Evolutionary conservation across 2,797 vertebrate species (phyloP), one percentile per base, ranked within the genome.

Genomic region (Geotrypetes seraphini): DNA sequence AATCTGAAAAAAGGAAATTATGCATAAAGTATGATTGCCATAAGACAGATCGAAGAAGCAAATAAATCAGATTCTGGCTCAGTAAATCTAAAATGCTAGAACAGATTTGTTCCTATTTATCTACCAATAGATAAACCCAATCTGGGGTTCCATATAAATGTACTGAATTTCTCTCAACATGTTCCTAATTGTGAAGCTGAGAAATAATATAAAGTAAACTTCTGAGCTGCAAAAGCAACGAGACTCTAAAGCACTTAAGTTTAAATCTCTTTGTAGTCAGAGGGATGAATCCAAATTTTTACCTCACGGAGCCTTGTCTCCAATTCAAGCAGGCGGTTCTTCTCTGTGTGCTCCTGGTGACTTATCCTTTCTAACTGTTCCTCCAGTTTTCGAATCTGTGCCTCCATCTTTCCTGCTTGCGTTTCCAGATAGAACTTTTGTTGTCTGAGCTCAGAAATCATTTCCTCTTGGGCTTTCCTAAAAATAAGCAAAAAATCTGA

Each of bases 391-490:
- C 88, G 88, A 63, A 99, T 97, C 68, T 76, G 84, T 33, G 84
- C 84, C 31, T 86, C 83, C 33, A 84, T 53, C 38, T 86, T 86
- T 15, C 84, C 84, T 16, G 80, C 83, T 41, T 86, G 84, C 1
- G 84, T 83, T 61, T 86, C 84, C 63, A 86, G 53, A 66, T 99
- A 99, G 73, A 99, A 98, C 66, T 99, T 99, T 71, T 99, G 95
- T 60, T 99, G 96, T 42, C 96, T 83, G 37, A 99, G 89, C 64
- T 99, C 96, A 41, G 93, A 96, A 65, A 98, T 97, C 96, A 98
- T 98, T 73, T 99, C 96, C 57, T 99, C 96, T 53, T 99, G 96
- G 48, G 96, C 95, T 92, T 98, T 97, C 94, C 95, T 99, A 61
- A 35, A n/a, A 33, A 23, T 15, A 49, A 45, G 57, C 58, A 74